Base-by-base conservation (phyloP, 2,113 vertebrate genomes). In the Bubalus kerabau region DNA sequence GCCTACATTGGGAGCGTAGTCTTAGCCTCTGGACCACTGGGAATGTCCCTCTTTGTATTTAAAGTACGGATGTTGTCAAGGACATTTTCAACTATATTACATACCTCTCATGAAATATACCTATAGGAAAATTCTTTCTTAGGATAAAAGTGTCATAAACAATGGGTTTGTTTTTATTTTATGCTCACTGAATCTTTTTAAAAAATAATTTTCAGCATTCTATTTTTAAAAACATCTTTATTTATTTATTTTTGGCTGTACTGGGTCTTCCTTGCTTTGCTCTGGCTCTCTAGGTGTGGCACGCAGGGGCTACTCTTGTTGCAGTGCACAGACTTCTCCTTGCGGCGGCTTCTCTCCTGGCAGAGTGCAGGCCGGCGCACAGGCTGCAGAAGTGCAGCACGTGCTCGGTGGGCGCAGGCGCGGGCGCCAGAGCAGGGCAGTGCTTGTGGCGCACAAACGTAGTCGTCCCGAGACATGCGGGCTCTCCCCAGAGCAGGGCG, bases 81-180 rank as follows among this genome's bases (percentile, higher is more conserved):
- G 52, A n/a, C 62, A 30, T 76, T 50, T 67, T 36, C 50, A 87
- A 10, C 30, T 81, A 6, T 28, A 76, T 43, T 40, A 21, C 13
- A 86, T 5, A 32, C 24, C 40, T 93, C 84, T 52, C 56, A 40
- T 80, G 48, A 32, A 80, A 50, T 54, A 95, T 21, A 40, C 60
- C 54, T 71, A 32, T 23, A 67, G 43, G 87, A 54, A 78, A 71
- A 1, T 56, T 71, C 52, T 95, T 40, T 10, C 24, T 54, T 67
- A 89, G 30, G 57, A n/a, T 43, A 83, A 43, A 94, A 28, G 48
- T 26, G 2, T 93, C 84, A 50, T 91, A 40, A 86, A 54, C 52
- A 40, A 13, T 48, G 40, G 50, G 16, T 52, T 90, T 90, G 23
- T 76, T 95, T 97, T 82, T 74, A 80, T 84, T 46, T 91, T 90